Percentiles rank a stretch among this genome's conserved stretches.
Evolutionary conservation across 2,888 invertebrate genomes (phyloP).

Genomic region (Pyrgus malvae): DNA sequence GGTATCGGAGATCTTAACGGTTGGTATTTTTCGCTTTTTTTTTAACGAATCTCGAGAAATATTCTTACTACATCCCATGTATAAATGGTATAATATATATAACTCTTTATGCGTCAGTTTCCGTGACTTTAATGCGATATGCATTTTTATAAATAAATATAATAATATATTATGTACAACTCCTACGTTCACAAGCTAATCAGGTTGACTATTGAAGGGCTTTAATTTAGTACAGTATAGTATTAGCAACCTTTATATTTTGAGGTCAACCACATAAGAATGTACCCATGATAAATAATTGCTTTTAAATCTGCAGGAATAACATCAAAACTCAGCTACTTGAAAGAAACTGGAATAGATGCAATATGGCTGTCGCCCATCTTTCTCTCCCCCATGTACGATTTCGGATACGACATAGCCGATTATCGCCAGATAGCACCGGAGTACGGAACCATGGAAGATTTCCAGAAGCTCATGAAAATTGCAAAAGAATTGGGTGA

Average conservation of each 20-base stretch:
- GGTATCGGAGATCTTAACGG: conserved; percentile 90
- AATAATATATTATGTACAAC: too few relatives aligned
- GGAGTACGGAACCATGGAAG: conserved; percentile 87
- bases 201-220: too few relatives aligned
- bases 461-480: conserved; percentile 83
- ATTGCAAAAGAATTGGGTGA: conserved; percentile 79
- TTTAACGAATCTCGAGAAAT: background rate
- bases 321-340: conserved; percentile 82
- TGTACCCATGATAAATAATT: too few relatives aligned
- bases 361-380: conserved; percentile 91
- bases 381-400: conserved; percentile 87
- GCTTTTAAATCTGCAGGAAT: conserved; percentile 78
- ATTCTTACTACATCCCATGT: too few relatives aligned
- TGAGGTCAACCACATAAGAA: too few relatives aligned
- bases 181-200: too few relatives aligned
- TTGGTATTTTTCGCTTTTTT: conserved; percentile 41
- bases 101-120: too few relatives aligned
- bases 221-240: too few relatives aligned
- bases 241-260: too few relatives aligned
- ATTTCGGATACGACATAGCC: conserved; percentile 91
- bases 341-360: conserved; percentile 85
- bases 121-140: too few relatives aligned
- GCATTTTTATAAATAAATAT: too few relatives aligned
- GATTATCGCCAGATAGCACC: conserved; percentile 86
- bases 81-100: too few relatives aligned